Percentiles rank a stretch among this genome's conserved stretches.
phyloP scores from a whole-genome alignment of 2,888 invertebrate genomes.

The Pseudeuparius sepicola region DNA sequence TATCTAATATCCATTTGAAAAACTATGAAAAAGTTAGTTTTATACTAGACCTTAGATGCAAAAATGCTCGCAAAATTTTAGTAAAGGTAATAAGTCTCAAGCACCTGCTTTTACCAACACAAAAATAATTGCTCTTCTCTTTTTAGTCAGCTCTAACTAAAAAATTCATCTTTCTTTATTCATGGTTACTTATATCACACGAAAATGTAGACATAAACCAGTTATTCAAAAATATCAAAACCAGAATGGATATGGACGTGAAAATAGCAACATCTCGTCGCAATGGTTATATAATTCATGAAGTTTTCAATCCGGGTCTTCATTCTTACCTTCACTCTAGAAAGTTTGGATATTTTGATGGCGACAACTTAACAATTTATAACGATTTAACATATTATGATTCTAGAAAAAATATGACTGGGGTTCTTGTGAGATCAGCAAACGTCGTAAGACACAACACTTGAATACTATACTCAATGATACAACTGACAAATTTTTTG shows the following conservation, averaged over 20 bases:
- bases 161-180: constrained; percentile 25
- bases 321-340: constrained; percentile 14
- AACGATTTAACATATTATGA: constrained; percentile 22
- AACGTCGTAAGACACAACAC: constrained; percentile 28
- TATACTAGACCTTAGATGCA: constrained; percentile 20
- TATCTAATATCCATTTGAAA: too few species aligned
- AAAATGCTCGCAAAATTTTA: constrained; percentile 13
- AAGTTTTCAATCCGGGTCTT: constrained; percentile 25
- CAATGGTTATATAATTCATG: too few species aligned
- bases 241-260: constrained; percentile 25
- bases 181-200: constrained; percentile 20
- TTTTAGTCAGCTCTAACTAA: constrained; percentile 17
- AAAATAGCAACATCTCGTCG: too few species aligned
- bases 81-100: constrained; percentile 14
- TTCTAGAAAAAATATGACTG: constrained; percentile 26
- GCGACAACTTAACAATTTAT: constrained; percentile 1
- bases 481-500: too few species aligned
- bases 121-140: not conserved
- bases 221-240: too few species aligned
- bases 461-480: too few species aligned
- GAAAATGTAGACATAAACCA: too few species aligned
- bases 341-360: constrained; percentile 10
- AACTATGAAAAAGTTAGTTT: constrained; percentile 18
- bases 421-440: constrained; percentile 24
- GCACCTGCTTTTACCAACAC: too few species aligned